Base-by-base conservation (phyloP, 1,140 invertebrate species). In the Drosophila parabipectinata region DNA sequence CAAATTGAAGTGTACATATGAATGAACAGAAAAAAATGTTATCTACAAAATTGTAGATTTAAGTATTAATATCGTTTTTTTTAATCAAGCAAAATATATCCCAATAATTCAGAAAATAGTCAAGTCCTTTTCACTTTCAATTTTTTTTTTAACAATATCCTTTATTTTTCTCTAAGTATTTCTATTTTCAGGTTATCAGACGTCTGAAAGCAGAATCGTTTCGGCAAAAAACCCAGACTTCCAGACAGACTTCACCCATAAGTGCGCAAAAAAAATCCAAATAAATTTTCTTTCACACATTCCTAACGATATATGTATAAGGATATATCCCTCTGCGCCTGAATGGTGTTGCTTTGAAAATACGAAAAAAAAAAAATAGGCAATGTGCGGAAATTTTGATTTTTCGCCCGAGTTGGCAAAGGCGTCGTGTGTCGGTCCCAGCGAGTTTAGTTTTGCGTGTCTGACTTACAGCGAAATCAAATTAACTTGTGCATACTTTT, bases 381-480 rank as follows among this genome's bases (percentile, higher is more conserved):
- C 83, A 83, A 89, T 83, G 72, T 88, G 79, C 64, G 83, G 83
- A 88, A 88, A 88, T 88, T 88, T 88, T 88, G 84, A 88, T 88
- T 88, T 88, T 88, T 89, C 83, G 83, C 84, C 79, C 81, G 57
- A 88, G 61, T 79, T 88, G 64, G 82, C 83, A 87, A 64, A 60
- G 56, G 58, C 59, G 37, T 45, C 57, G 68, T 59, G 63, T 32
- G 12, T 28, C 34, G 34, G 34, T 32, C 6, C 54, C 51, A 54
- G 44, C 30, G 41, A 61, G 48, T 88, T 88, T 73, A 61, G 69
- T 73, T 72, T 64, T 72, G 55, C 61, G 55, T 71, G 60, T 78
- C 78, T 73, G 67, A 72, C 79, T 79, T 74, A 67, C 72, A 80
- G 68, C 53, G 72, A 88, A 87, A 88, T 87, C 83, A 88, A 87